Conservation (phyloP, 37 sponge, comb jelly and placozoan genomes). For the Agelas oroides region DNA sequence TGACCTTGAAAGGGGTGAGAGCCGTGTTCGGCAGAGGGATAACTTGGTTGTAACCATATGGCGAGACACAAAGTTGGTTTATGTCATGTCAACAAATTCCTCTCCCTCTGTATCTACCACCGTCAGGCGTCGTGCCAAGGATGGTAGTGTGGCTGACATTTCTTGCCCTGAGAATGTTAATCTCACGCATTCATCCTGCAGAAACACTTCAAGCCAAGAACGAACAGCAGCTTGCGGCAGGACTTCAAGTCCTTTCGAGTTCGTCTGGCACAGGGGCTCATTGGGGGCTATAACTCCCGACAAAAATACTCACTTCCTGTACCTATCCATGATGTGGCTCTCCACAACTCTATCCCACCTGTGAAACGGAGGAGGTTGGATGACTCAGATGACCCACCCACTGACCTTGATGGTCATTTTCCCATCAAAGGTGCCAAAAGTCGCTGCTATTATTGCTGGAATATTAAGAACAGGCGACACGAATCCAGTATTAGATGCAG, state of each 20-base stretch:
- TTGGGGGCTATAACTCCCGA: neutral
- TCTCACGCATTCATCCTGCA: slow-evolving; percentile 17
- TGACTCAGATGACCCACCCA: neutral
- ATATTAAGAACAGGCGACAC: neutral
- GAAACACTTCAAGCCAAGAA: neutral
- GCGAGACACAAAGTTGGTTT: slow-evolving; percentile 37
- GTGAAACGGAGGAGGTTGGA: neutral
- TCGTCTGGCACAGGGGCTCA: neutral
- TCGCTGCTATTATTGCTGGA: neutral
- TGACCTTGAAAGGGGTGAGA: neutral
- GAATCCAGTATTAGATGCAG: neutral
- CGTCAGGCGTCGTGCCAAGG: slow-evolving; percentile 18
- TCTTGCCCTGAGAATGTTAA: slow-evolving; percentile 18
- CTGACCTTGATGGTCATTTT: neutral
- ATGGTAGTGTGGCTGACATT: slow-evolving; percentile 25
- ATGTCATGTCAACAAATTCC: slow-evolving; percentile 3
- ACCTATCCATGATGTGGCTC: neutral
- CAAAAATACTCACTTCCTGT: neutral
- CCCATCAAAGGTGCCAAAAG: neutral
- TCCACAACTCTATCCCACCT: neutral
- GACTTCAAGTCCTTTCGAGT: neutral
- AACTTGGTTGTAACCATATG: slow-evolving; percentile 8
- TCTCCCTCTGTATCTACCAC: neutral
- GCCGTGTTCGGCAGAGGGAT: neutral
- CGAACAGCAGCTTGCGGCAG: neutral